These are phyloP conservation scores for Idris sp. DNA, from an alignment of 1,140 invertebrate genomes.

Conservation along the genomic window DNA sequence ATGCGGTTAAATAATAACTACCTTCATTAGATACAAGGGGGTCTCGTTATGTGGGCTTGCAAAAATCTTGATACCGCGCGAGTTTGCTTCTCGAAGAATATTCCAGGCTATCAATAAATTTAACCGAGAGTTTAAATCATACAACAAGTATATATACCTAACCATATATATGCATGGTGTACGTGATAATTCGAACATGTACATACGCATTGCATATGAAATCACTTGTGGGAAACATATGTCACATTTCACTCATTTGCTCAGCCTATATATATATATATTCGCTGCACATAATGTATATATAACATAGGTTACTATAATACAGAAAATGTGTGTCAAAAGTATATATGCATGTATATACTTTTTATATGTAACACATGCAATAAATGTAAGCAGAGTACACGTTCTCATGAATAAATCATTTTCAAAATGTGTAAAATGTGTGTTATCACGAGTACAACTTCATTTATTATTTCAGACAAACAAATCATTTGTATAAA, in stretches of 20 bases:
- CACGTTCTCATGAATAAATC: slow-evolving; percentile 43
- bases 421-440: slow-evolving; percentile 34
- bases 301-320: slow-evolving; percentile 43
- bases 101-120: slow-evolving; percentile 31
- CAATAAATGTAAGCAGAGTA: slow-evolving; percentile 14
- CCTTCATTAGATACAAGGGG: slow-evolving; percentile 61
- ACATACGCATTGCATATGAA: slow-evolving; percentile 27
- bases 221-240: slow-evolving; percentile 33
- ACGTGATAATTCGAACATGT: slow-evolving; percentile 5
- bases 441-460: slow-evolving; percentile 5
- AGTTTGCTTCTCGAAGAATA: slow-evolving; percentile 5
- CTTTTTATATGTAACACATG: slow-evolving; percentile 46
- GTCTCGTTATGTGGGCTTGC: slow-evolving; percentile 65
- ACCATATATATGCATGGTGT: slow-evolving; percentile 3
- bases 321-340: slow-evolving; percentile 41
- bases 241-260: slow-evolving; percentile 48
- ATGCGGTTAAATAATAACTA: slow-evolving; percentile 63
- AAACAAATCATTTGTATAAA: too few species aligned
- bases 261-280: slow-evolving; percentile 22
- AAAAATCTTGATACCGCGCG: slow-evolving; percentile 40
- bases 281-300: slow-evolving; percentile 22
- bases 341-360: slow-evolving; percentile 28
- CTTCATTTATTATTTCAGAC: too few species aligned
- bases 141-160: too few species aligned
- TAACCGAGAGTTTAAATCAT: neutral